Evolutionary conservation across 1,140 invertebrate genomes (phyloP), one percentile per base, ranked within the genome.

Genomic region (Tetramorium simillimum): DNA sequence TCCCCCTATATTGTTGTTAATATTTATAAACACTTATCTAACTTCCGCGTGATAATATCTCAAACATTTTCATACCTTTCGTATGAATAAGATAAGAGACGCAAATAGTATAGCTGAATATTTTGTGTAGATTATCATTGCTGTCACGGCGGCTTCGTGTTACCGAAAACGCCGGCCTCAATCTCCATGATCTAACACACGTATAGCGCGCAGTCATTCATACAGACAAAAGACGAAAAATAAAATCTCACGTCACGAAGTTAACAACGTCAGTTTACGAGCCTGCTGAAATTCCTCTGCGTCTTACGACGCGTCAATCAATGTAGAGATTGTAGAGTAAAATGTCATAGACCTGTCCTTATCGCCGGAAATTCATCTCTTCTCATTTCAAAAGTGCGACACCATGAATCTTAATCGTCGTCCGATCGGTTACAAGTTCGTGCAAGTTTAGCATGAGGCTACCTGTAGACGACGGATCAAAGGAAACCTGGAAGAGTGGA

Each of bases 381-480:
- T 37, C 67, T 56, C 21, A 4, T 70, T 70, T 49, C 33, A 56
- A 56, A 53, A 43, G 21, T 37, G 63, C n/a, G 53, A 49, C n/a
- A 51, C 58, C 53, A 73, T 40, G 37, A n/a, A 43, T 43, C 43
- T 21, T 24, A 49, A 46, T 49, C n/a, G 33, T 16, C 14, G 65
- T 24, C 40, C 24, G 40, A 14, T 28, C 40, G 12, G 21, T 49
- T 60, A n/a, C 33, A 53, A 28, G 51, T 82, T 89, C 84, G 85
- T 77, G 65, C 89, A 46, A 78, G 89, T 84, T 78, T 75, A 75
- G 43, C 89, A 62, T 85, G 88, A 89, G 73, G 18, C 69, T 89
- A 82, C 88, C 88, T 88, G 88, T 89, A 88, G n/a, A 67, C 46
- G 67, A 65, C 70, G 86, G 70, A 90, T 86, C 88, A 88, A 90